phyloP scores from a whole-genome alignment of 2,113 vertebrate species.

The Erinaceus europaeus region DNA sequence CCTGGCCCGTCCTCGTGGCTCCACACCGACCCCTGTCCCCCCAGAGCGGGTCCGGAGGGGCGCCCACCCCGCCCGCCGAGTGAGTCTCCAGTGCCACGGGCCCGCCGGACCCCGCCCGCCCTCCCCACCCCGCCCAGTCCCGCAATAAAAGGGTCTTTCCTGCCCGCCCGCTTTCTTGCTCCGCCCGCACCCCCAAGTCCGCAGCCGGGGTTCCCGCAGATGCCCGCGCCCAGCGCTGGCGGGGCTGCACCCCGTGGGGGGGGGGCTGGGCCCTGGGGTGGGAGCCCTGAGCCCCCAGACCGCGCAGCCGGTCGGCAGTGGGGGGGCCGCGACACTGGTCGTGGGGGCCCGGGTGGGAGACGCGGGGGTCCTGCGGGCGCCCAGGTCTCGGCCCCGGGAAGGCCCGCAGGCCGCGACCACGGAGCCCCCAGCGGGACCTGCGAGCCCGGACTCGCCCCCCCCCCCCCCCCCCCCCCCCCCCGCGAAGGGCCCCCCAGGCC shows the following conservation, averaged over 20 bases:
- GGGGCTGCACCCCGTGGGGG: no score
- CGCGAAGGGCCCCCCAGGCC: neutral
- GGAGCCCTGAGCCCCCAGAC: slow-evolving; percentile 23
- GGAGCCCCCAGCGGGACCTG: no score
- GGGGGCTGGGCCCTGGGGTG: slow-evolving; percentile 18
- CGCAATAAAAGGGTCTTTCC: slow-evolving; percentile 79
- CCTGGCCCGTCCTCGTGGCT: slow-evolving; percentile 62
- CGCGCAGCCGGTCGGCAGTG: no score
- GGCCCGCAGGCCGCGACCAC: no score
- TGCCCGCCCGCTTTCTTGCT: slow-evolving; percentile 57
- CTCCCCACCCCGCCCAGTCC: slow-evolving; percentile 66
- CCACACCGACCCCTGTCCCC: neutral
- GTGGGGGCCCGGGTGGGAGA: no score
- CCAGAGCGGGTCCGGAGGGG: neutral
- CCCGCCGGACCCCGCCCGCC: slow-evolving; percentile 12
- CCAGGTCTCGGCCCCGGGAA: no score
- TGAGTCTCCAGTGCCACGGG: no score
- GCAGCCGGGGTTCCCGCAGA: no score
- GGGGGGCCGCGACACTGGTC: no score
- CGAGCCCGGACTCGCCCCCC: no score
- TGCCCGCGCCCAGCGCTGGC: no score
- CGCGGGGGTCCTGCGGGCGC: neutral
- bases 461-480: neutral
- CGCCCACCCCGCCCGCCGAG: neutral
- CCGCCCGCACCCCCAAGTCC: no score